These are phyloP conservation scores for Montipora capricornis DNA, from an alignment of 64 coral and sea anemone genomes.

Conservation along the genomic window DNA sequence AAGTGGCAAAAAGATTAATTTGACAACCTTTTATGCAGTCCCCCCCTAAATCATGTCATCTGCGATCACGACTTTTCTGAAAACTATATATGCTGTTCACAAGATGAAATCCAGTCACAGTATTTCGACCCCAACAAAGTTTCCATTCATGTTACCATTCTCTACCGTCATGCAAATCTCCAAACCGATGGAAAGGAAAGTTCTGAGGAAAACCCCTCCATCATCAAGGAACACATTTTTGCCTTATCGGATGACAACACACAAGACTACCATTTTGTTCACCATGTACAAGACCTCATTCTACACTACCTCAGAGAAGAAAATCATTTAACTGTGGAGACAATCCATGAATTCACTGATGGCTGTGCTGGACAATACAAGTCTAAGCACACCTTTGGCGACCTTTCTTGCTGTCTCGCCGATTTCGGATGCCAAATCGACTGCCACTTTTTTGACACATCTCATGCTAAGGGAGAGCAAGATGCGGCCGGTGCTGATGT, in stretches of 20 bases:
- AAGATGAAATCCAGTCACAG: constrained; percentile 37
- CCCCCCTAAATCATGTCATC: constrained; percentile 45
- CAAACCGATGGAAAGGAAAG: too few species aligned
- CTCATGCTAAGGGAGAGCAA: too few species aligned
- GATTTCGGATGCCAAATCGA: too few species aligned
- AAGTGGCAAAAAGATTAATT: constrained; percentile 76
- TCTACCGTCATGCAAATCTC: not conserved
- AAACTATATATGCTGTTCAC: constrained; percentile 28
- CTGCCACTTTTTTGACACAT: too few species aligned
- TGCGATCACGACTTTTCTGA: constrained; percentile 72
- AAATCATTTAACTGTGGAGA: not conserved
- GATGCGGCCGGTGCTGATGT: too few species aligned
- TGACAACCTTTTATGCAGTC: constrained; percentile 45
- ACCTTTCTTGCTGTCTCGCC: not conserved
- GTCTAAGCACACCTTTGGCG: constrained; percentile 9
- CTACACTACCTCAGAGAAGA: constrained; percentile 33
- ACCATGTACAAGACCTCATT: constrained; percentile 17
- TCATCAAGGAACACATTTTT: too few species aligned
- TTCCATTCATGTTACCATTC: constrained; percentile 45
- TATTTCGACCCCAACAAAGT: constrained; percentile 50
- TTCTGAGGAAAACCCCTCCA: too few species aligned
- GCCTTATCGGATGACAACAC: too few species aligned
- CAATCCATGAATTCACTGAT: constrained; percentile 31
- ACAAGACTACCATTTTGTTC: too few species aligned
- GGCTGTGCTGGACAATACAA: constrained; percentile 3